phyloP scores from a whole-genome alignment of 2,113 vertebrate genomes.

The Lepus americanus region DNA sequence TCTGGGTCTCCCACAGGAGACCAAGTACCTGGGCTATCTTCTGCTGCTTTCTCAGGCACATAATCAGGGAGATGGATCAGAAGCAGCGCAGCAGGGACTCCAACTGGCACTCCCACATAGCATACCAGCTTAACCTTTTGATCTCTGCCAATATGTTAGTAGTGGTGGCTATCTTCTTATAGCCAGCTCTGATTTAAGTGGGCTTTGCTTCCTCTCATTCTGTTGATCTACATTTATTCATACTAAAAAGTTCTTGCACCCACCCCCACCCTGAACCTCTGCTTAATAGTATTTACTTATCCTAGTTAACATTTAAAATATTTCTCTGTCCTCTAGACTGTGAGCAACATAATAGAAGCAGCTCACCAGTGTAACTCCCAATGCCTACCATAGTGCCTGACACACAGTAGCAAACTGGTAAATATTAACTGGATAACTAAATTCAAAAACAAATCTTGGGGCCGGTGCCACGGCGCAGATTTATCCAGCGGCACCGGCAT shows the following conservation, averaged over 20 bases:
- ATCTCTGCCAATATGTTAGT: background rate
- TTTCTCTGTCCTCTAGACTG: background rate
- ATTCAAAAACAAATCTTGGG: background rate
- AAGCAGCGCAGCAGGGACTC: too few species aligned
- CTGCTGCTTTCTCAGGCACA: too few species aligned
- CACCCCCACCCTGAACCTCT: background rate
- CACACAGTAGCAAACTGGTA: background rate
- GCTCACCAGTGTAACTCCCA: background rate
- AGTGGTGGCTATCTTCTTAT: background rate
- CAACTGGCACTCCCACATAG: too few species aligned
- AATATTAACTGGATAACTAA: background rate
- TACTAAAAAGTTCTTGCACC: background rate
- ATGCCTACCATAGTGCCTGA: background rate
- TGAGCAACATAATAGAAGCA: background rate
- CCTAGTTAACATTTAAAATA: constrained; percentile 6
- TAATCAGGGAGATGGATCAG: too few species aligned
- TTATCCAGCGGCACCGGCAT: too few species aligned
- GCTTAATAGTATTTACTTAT: background rate
- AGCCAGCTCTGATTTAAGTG: background rate
- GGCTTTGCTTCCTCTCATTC: background rate
- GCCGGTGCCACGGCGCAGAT: too few species aligned
- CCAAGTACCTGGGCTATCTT: too few species aligned
- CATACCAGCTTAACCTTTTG: background rate
- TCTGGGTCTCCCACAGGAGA: too few species aligned
- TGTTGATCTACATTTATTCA: background rate